Conservation (phyloP, 2,888 invertebrate species). For the Patella ulyssiponensis region DNA sequence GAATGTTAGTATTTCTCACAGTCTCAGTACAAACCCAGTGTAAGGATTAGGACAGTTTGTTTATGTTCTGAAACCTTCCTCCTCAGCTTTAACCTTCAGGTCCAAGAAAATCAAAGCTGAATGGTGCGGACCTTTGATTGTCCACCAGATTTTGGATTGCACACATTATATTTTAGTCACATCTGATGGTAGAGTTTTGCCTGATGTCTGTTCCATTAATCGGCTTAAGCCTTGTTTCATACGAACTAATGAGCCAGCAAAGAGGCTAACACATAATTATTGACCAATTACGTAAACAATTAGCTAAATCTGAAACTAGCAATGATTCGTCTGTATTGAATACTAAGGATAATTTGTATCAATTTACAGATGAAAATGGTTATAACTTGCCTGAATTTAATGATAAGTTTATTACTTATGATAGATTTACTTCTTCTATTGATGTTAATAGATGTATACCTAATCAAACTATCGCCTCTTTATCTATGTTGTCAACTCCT, state of each 20-base stretch:
- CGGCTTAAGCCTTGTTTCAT: neutral
- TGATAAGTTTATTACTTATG: too few relatives aligned
- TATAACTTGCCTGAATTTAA: neutral
- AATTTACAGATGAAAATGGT: slow-evolving; percentile 1
- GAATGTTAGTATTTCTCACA: slow-evolving; percentile 6
- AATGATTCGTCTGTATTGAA: neutral
- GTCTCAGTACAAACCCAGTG: neutral
- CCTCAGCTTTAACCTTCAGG: neutral
- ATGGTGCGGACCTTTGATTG: neutral
- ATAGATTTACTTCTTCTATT: too few relatives aligned
- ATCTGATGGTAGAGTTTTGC: neutral
- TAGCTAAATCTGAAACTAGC: neutral
- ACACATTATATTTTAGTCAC: slow-evolving; percentile 1
- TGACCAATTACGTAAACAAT: neutral
- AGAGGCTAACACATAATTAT: neutral
- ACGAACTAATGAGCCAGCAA: neutral
- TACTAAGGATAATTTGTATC: neutral
- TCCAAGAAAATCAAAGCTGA: neutral
- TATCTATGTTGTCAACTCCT: too few relatives aligned
- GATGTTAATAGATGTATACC: too few relatives aligned
- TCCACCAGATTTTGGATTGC: neutral
- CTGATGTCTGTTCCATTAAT: slow-evolving; percentile 4
- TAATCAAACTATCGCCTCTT: too few relatives aligned
- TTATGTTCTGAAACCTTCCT: neutral
- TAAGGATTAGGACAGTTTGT: neutral